Evolutionary conservation across 2,888 invertebrate genomes (phyloP).

Genomic region (Drosophila setosimentum): DNA sequence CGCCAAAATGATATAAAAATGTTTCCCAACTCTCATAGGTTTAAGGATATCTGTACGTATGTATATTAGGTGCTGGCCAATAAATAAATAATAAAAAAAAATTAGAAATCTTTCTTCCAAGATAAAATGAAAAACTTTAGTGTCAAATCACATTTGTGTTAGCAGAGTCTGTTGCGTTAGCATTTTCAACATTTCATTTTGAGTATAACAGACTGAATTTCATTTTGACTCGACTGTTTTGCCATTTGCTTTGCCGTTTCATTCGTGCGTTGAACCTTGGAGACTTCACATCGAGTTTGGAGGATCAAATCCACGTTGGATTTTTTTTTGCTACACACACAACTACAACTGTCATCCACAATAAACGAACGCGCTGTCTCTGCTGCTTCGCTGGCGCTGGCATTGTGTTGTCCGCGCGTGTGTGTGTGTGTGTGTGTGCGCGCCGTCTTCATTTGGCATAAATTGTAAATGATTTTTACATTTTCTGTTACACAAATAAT

Average conservation of each 20-base stretch:
- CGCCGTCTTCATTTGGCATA: conserved; percentile 62
- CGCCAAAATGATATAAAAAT: neutral
- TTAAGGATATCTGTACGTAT: neutral
- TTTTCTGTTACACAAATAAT: conserved; percentile 35
- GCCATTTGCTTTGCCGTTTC: conserved; percentile 55
- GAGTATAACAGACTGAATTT: conserved; percentile 54
- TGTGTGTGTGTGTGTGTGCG: conserved; percentile 55
- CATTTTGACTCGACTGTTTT: conserved; percentile 62
- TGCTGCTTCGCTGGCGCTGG: conserved; percentile 49
- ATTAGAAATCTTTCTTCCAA: neutral
- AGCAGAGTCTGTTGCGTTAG: conserved; percentile 34
- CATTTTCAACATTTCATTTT: conserved; percentile 47
- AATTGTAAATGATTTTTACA: conserved; percentile 51
- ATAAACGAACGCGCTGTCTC: conserved; percentile 64
- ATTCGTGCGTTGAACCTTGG: conserved; percentile 78
- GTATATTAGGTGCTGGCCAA: neutral
- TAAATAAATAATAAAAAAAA: neutral
- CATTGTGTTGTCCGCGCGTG: conserved; percentile 44
- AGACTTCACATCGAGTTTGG: conserved; percentile 84
- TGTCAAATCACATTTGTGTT: conserved; percentile 25
- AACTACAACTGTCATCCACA: conserved; percentile 68
- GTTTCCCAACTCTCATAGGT: neutral
- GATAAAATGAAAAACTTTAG: neutral
- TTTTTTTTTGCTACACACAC: conserved; percentile 56
- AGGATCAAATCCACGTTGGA: conserved; percentile 84